These are phyloP conservation scores for Clarias magur DNA, from an alignment of 2,113 vertebrate genomes.

Conservation along the genomic window DNA sequence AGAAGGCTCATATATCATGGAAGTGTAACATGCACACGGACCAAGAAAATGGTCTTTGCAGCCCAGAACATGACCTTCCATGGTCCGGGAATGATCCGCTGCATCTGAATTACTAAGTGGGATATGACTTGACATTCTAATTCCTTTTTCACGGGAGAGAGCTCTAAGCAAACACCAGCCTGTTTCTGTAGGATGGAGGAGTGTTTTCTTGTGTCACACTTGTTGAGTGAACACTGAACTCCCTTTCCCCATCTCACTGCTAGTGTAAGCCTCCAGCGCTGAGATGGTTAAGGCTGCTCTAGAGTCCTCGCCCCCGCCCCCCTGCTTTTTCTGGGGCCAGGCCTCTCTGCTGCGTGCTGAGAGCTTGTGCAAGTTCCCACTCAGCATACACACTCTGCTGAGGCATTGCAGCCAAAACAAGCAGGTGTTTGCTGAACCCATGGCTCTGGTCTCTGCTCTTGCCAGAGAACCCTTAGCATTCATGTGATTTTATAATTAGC, in stretches of 20 bases:
- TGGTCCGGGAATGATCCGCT: background rate
- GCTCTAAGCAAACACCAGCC: constrained; percentile 64
- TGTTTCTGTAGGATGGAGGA: constrained; percentile 44
- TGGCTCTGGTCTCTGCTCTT: constrained; percentile 27
- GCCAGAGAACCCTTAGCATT: constrained; percentile 38
- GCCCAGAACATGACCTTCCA: constrained; percentile 22
- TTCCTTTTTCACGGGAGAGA: constrained; percentile 67
- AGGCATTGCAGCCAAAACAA: constrained; percentile 49
- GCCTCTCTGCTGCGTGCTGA: constrained; percentile 47
- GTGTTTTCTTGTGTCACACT: constrained; percentile 47
- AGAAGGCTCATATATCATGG: background rate
- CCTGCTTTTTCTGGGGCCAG: constrained; percentile 15
- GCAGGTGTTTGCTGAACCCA: constrained; percentile 53
- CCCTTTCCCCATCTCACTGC: constrained; percentile 11
- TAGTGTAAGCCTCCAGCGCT: background rate
- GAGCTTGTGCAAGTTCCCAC: constrained; percentile 53
- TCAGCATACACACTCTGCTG: constrained; percentile 38
- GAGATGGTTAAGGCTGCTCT: constrained; percentile 41
- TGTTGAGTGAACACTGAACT: constrained; percentile 39
- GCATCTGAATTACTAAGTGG: constrained; percentile 30
- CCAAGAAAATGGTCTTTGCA: background rate
- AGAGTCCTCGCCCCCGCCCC: background rate
- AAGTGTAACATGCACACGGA: background rate
- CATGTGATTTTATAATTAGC: constrained; percentile 50
- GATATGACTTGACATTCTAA: constrained; percentile 50